phyloP scores from a whole-genome alignment of 2,888 invertebrate species.

The Strigamia maritima region DNA sequence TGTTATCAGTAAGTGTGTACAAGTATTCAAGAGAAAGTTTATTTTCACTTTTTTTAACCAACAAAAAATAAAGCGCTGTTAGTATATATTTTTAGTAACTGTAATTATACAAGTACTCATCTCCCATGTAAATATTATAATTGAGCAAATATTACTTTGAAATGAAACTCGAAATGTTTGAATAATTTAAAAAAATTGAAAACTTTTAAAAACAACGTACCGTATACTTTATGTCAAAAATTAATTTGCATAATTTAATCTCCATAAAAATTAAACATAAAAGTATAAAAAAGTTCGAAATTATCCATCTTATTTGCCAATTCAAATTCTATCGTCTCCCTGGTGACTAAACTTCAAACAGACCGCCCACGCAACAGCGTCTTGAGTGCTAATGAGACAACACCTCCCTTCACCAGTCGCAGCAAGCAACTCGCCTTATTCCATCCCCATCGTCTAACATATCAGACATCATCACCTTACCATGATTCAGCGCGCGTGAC shows the following conservation, averaged over 20 bases:
- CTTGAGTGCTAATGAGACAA: slow-evolving; percentile 34
- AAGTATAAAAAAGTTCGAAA: background rate
- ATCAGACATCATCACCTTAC: slow-evolving; percentile 20
- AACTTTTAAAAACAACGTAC: no score
- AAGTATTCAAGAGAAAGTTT: background rate
- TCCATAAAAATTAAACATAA: slow-evolving; percentile 7
- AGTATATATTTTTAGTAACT: background rate
- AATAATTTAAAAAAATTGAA: background rate
- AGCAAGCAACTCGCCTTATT: slow-evolving; percentile 1
- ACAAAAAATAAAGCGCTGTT: no score
- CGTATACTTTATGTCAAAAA: background rate
- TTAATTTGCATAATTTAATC: slow-evolving; percentile 26
- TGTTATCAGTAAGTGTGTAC: no score
- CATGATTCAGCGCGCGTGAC: slow-evolving; percentile 34
- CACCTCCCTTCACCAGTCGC: slow-evolving; percentile 22
- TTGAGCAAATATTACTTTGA: background rate
- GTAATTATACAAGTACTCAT: background rate
- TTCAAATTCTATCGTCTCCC: slow-evolving; percentile 30
- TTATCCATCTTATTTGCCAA: slow-evolving; percentile 32
- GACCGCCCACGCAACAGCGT: slow-evolving; percentile 28
- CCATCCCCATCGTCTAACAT: background rate
- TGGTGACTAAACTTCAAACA: slow-evolving; percentile 20
- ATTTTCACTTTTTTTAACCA: background rate
- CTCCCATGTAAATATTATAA: slow-evolving; percentile 12
- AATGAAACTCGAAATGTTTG: background rate